phyloP scores from a whole-genome alignment of 2,113 vertebrate genomes.

The Zosterops japonicus region DNA sequence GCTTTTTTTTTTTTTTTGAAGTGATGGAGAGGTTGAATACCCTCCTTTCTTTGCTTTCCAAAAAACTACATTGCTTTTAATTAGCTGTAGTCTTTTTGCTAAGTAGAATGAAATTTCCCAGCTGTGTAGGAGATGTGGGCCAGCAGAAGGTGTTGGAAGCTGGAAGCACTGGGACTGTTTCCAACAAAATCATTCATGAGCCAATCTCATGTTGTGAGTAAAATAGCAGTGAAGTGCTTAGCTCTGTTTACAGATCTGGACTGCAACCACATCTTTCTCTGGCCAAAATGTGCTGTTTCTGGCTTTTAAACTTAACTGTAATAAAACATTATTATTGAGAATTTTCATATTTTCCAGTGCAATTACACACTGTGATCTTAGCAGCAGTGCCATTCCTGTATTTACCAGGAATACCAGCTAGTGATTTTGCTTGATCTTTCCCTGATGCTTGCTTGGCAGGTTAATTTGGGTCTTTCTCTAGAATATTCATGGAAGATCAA shows the following conservation, averaged over 20 bases:
- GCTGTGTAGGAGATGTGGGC: background rate
- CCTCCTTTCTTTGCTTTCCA: background rate
- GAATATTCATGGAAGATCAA: background rate
- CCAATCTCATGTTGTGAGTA: background rate
- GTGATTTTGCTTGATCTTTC: background rate
- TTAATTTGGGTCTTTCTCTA: background rate
- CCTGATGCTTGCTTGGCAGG: background rate
- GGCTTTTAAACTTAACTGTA: background rate
- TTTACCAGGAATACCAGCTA: background rate
- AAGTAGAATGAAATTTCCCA: conserved; percentile 28
- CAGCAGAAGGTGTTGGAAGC: background rate
- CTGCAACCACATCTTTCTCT: background rate
- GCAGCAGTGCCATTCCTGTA: background rate
- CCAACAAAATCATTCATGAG: background rate
- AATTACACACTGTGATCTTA: background rate
- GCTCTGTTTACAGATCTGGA: background rate
- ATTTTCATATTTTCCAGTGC: background rate
- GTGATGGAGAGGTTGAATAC: background rate
- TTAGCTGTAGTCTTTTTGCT: background rate
- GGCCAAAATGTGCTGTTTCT: background rate
- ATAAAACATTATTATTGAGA: background rate
- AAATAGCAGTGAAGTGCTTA: background rate
- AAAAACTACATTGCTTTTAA: conserved; percentile 23
- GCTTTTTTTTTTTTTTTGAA: background rate
- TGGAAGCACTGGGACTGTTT: background rate